Conservation (phyloP, 2,113 vertebrate species). For the Mixornis gularis region DNA sequence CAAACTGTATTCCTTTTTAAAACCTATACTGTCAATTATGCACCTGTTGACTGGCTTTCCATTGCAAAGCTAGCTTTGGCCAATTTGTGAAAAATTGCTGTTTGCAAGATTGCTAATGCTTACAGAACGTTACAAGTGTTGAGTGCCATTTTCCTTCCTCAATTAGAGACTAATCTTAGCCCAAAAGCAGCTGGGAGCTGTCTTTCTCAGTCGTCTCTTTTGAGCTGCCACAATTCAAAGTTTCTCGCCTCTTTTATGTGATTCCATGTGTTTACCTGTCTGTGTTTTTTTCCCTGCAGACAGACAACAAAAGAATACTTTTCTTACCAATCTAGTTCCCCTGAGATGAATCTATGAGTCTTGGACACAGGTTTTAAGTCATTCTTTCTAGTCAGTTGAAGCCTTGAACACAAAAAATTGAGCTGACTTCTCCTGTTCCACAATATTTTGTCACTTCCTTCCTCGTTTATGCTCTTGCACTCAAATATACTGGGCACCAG, state of each 20-base stretch:
- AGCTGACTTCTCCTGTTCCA: not conserved
- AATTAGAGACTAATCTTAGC: not conserved
- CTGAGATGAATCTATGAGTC: not conserved
- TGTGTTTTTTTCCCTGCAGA: not conserved
- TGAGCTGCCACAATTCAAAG: not conserved
- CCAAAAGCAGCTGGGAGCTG: not conserved
- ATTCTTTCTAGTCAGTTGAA: not conserved
- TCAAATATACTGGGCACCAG: accelerated
- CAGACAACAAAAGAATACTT: not conserved
- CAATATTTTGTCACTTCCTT: not conserved
- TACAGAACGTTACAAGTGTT: not conserved
- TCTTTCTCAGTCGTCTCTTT: not conserved
- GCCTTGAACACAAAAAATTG: not conserved
- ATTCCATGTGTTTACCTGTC: not conserved
- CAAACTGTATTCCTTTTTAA: not conserved
- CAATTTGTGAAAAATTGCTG: not conserved
- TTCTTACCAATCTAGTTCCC: not conserved
- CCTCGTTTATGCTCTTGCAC: not conserved
- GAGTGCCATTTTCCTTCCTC: not conserved
- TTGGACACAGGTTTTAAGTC: not conserved
- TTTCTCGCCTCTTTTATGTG: not conserved
- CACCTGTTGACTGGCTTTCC: not conserved
- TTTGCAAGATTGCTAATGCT: not conserved
- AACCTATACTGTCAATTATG: not conserved
- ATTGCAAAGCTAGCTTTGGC: not conserved